Evolutionary conservation across 2,888 invertebrate species (phyloP).

Genomic region (Tenthredo livida): DNA sequence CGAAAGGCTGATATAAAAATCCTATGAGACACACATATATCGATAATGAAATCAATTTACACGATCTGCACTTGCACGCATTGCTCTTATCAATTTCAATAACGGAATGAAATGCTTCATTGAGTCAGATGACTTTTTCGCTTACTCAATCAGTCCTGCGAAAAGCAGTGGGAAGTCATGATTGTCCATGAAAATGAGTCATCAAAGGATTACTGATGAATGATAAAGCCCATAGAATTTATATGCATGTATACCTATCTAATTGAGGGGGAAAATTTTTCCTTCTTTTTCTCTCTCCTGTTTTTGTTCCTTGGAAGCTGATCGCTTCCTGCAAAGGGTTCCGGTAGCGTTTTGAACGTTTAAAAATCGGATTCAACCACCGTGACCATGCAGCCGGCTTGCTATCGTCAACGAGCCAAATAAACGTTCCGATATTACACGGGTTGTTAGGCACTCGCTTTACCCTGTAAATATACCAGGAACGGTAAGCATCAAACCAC

Average conservation of each 20-base stretch:
- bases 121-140: neutral
- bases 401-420: constrained; percentile 54
- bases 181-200: neutral
- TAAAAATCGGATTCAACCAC: constrained; percentile 24
- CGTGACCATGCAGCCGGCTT: constrained; percentile 40
- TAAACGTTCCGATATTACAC: constrained; percentile 61
- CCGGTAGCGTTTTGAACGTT: constrained; percentile 10
- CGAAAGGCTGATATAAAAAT: constrained; percentile 64
- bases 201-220: too few species aligned
- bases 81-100: neutral
- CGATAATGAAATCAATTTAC: neutral
- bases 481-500: neutral
- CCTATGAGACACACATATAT: neutral
- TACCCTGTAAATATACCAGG: neutral
- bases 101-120: neutral
- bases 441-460: constrained; percentile 56
- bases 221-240: neutral
- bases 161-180: neutral
- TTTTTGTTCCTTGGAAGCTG: neutral
- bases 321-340: constrained; percentile 9
- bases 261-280: neutral
- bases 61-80: neutral
- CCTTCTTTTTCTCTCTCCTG: neutral
- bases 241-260: neutral
- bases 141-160: neutral